Evolutionary conservation across 2,888 invertebrate genomes (phyloP).

Genomic region (Napeogenes sylphis): DNA sequence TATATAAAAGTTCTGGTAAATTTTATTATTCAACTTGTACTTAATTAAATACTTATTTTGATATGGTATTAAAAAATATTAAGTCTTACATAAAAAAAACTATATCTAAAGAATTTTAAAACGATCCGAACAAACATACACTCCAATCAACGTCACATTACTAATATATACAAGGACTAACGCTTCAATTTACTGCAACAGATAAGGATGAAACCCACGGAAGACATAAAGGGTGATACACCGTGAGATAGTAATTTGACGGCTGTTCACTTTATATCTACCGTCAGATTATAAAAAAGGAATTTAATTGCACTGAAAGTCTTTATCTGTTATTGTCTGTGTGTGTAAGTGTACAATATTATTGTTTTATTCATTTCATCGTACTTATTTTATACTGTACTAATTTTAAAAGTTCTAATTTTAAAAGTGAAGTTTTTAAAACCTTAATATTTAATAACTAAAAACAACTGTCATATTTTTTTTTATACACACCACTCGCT

Average conservation of each 20-base stretch:
- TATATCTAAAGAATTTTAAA: not conserved
- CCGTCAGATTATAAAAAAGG: not conserved
- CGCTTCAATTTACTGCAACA: constrained; percentile 27
- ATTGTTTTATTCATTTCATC: too few relatives aligned
- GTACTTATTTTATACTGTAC: too few relatives aligned
- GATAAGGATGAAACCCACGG: constrained; percentile 21
- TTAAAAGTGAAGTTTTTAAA: not conserved
- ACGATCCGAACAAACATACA: not conserved
- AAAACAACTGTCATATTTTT: constrained; percentile 24
- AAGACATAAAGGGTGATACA: constrained; percentile 15
- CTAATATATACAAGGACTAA: constrained; percentile 19
- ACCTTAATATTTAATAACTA: constrained; percentile 18
- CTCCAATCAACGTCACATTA: constrained; percentile 1
- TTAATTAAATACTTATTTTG: too few relatives aligned
- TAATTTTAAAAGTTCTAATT: too few relatives aligned
- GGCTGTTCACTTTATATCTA: constrained; percentile 12
- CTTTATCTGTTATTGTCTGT: too few relatives aligned
- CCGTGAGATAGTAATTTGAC: constrained; percentile 16
- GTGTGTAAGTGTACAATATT: too few relatives aligned
- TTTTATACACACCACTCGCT: constrained; percentile 23
- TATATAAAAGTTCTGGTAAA: too few relatives aligned
- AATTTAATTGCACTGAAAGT: too few relatives aligned
- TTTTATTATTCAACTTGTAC: too few relatives aligned
- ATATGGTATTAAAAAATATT: too few relatives aligned
- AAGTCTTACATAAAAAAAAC: not conserved